phyloP scores from a whole-genome alignment of 2,797 vertebrate species.

The Echiichthys vipera region DNA sequence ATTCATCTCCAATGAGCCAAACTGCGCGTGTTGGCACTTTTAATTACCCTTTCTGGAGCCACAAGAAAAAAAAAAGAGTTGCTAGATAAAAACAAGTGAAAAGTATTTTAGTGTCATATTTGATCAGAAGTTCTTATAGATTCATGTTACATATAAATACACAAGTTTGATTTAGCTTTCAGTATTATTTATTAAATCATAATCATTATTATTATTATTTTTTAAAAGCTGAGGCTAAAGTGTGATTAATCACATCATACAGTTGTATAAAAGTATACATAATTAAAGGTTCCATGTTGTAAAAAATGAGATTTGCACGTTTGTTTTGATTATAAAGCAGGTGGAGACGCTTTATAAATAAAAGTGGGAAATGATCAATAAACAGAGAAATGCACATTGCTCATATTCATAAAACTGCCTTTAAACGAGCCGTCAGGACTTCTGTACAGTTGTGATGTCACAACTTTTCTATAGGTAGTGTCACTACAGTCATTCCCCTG shows the following conservation, averaged over 20 bases:
- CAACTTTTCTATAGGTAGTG: no score
- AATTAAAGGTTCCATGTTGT: not conserved
- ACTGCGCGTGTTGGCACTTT: slow-evolving; percentile 21
- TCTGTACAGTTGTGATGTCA: no score
- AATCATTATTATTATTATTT: not conserved
- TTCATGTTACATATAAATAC: not conserved
- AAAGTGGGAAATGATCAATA: no score
- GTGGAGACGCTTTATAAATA: no score
- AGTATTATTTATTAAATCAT: not conserved
- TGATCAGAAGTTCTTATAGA: slow-evolving; percentile 3
- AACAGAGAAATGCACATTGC: no score
- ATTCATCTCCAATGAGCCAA: slow-evolving; percentile 32
- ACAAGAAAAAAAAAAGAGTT: not conserved
- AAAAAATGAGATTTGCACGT: no score
- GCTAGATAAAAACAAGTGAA: not conserved
- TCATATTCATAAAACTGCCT: no score
- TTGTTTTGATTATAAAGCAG: no score
- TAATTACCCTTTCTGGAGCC: slow-evolving; percentile 6
- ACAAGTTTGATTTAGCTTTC: no score
- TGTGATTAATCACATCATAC: not conserved
- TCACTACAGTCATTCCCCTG: no score
- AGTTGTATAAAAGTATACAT: not conserved
- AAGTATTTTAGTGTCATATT: not conserved
- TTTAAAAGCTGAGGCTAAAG: no score
- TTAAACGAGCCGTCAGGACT: no score